A percentile compares a stretch with the other conserved stretches of the same genome.
phyloP scores from a whole-genome alignment of 2,888 invertebrate species.

The Hermaeophaga mercurialis region DNA sequence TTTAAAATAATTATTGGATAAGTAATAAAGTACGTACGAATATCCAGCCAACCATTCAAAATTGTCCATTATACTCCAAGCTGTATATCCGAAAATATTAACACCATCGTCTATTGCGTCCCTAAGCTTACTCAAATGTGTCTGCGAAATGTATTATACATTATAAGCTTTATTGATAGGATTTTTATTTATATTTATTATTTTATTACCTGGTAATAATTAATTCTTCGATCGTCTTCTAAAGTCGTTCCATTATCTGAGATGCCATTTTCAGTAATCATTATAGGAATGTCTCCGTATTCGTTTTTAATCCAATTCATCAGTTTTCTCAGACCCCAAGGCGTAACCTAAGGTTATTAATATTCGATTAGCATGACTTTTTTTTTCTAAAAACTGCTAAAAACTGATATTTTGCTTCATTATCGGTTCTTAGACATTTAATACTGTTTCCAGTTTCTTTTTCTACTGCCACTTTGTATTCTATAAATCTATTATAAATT shows the following conservation, averaged over 20 bases:
- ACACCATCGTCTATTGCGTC: slow-evolving; percentile 48
- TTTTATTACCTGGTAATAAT: slow-evolving; percentile 51
- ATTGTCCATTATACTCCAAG: slow-evolving; percentile 48
- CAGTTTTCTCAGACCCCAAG: slow-evolving; percentile 65
- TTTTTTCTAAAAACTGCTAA: no score
- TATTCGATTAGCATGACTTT: no score
- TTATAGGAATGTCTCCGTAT: slow-evolving; percentile 60
- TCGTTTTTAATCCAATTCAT: slow-evolving; percentile 58
- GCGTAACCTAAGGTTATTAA: slow-evolving; percentile 60
- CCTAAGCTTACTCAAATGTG: slow-evolving; percentile 59
- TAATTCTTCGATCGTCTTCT: slow-evolving; percentile 59
- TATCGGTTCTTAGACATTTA: no score
- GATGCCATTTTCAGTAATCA: slow-evolving; percentile 66
- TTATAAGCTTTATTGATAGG: no score
- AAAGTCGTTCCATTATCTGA: slow-evolving; percentile 56
- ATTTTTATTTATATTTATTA: no score
- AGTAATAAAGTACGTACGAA: no score
- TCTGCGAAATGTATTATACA: no score
- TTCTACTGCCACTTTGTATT: no score
- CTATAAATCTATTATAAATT: background rate
- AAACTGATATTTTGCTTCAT: no score
- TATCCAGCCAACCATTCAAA: slow-evolving; percentile 56
- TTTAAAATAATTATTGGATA: no score
- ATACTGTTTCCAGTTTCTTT: no score
- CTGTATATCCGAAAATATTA: slow-evolving; percentile 31